Evolutionary conservation across 2,113 vertebrate genomes (phyloP).

Genomic region (Falcunculus frontatus): DNA sequence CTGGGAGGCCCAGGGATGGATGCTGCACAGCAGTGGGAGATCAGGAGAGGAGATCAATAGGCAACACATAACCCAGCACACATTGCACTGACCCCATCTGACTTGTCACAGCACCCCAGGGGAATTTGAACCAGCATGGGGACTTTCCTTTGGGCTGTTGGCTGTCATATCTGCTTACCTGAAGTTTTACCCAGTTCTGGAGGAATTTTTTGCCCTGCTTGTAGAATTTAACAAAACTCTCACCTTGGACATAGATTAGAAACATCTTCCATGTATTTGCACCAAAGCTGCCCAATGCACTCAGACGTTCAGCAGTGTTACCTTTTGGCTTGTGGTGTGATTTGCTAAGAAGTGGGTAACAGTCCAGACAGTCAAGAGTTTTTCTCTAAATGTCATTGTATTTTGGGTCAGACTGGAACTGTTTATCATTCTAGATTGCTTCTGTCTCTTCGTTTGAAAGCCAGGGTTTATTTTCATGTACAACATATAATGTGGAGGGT

Average conservation of each 20-base stretch:
- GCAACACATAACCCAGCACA: accelerated
- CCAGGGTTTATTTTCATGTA: background rate
- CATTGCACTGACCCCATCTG: accelerated
- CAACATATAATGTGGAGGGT: background rate
- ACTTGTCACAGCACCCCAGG: background rate
- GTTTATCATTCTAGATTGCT: background rate
- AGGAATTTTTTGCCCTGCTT: background rate
- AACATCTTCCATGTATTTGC: background rate
- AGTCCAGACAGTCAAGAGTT: background rate
- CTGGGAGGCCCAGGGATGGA: background rate
- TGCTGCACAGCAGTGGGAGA: accelerated
- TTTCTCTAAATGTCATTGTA: background rate
- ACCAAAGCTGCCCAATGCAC: background rate
- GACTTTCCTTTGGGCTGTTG: background rate
- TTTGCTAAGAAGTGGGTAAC: background rate
- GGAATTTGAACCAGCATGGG: background rate
- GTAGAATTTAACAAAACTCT: background rate
- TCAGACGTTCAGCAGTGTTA: background rate
- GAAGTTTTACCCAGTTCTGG: background rate
- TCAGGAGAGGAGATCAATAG: background rate
- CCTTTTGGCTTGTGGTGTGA: background rate
- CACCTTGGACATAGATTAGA: no score
- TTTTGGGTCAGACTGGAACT: background rate
- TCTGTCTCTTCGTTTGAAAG: background rate
- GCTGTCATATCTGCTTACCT: background rate